A percentile compares a stretch with the other conserved stretches of the same genome.
Conservation (phyloP, 2,888 invertebrate species). For the Iphiclides podalirius region DNA sequence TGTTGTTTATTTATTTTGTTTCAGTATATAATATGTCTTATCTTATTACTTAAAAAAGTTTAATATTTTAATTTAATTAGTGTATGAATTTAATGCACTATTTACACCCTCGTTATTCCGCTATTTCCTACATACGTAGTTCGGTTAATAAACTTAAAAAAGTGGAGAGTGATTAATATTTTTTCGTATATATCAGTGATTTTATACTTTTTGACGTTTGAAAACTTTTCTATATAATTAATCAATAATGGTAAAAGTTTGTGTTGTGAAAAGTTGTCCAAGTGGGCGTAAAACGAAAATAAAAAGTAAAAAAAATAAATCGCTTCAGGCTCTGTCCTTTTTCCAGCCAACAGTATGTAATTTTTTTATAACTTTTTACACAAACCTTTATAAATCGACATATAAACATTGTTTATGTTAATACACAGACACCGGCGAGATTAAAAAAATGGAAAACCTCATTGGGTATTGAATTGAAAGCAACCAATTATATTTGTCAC, state of each 20-base stretch:
- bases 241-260: constrained; percentile 7
- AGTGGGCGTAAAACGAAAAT: constrained; percentile 10
- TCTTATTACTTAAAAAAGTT: too few species aligned
- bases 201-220: too few species aligned
- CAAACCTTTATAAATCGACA: neutral
- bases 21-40: too few species aligned
- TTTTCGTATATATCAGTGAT: too few species aligned
- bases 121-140: too few species aligned
- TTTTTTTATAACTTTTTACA: neutral
- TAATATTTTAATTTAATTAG: too few species aligned
- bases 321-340: constrained; percentile 3
- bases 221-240: too few species aligned
- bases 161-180: too few species aligned
- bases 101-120: too few species aligned
- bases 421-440: constrained; percentile 5
- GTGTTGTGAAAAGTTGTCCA: constrained; percentile 14
- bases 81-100: too few species aligned
- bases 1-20: too few species aligned
- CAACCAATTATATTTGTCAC: constrained; percentile 25
- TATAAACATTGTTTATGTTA: neutral
- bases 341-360: constrained; percentile 17
- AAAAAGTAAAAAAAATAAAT: neutral
- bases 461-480: constrained; percentile 21
- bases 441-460: constrained; percentile 17
- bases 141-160: too few species aligned